Evolutionary conservation across 1,140 invertebrate genomes (phyloP).

Genomic region (Drosophila sulfurigaster): DNA sequence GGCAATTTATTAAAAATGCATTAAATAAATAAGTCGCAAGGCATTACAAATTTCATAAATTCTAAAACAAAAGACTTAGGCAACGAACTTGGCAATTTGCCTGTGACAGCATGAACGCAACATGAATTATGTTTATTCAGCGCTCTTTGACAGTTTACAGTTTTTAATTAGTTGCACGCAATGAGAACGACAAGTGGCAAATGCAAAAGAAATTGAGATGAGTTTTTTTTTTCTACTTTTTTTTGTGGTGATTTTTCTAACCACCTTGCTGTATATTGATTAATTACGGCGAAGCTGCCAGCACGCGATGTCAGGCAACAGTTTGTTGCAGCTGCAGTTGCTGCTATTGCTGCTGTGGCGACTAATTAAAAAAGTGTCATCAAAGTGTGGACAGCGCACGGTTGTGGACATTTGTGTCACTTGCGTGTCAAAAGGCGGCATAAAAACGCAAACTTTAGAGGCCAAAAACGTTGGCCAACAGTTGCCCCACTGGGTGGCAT

Average conservation of each 20-base stretch:
- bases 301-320: conserved; percentile 65
- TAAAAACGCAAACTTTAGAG: conserved; percentile 68
- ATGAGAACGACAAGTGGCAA: conserved; percentile 43
- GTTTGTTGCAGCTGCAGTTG: conserved; percentile 51
- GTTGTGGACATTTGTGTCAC: conserved; percentile 52
- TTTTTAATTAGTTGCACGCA: conserved; percentile 65
- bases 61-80: conserved; percentile 65
- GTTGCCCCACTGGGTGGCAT: conserved; percentile 72
- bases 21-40: conserved; percentile 77
- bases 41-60: conserved; percentile 72
- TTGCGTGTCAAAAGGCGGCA: conserved; percentile 60
- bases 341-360: conserved; percentile 14
- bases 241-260: no score
- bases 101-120: conserved; percentile 20
- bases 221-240: not conserved
- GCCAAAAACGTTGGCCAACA: not conserved
- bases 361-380: conserved; percentile 82
- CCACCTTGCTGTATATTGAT: conserved; percentile 54
- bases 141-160: conserved; percentile 56
- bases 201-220: not conserved
- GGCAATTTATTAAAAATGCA: conserved; percentile 77
- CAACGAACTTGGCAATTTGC: conserved; percentile 69
- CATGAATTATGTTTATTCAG: conserved; percentile 52
- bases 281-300: conserved; percentile 59
- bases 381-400: conserved; percentile 70